Base-by-base conservation (phyloP, 1,140 invertebrate genomes). In the Holcopasites calliopsidis region DNA sequence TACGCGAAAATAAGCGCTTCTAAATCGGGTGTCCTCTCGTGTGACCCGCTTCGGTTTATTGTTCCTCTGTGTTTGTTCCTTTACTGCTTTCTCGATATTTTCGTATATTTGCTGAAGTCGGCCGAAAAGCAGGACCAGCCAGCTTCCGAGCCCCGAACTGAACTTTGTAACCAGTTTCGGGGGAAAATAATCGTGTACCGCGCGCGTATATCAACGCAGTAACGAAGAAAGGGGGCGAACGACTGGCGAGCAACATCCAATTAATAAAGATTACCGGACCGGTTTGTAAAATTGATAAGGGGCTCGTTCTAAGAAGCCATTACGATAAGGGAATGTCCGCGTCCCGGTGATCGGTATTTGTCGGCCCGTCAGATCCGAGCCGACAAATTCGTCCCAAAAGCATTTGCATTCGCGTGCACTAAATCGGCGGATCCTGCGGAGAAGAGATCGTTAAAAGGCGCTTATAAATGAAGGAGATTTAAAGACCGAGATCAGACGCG, bases 391-490 rank as follows among this genome's bases (percentile, higher is more conserved):
- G 82, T 76, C 55, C 60, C 70, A 58, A 13, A 62, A 65, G 65
- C 78, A 84, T 84, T 84, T 84, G 75, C 81, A 83, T 84, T 83
- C 78, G 82, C 77, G 82, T 79, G 78, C 82, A 77, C 78, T 70
- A 83, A 84, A 83, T 84, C 77, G 81, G 55, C 55, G 81, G 69
- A 71, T 83, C 77, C 72, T 72, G 77, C 58, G 13, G 65, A 61
- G 77, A 83, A 78, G 81, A 80, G 78, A 72, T 84, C 81, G 82
- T 84, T 84, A 84, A 80, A 79, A 80, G 81, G 81, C 78, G 77
- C 79, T 84, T 84, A 84, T 83, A 83, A 83, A 84, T 83, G 82
- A 84, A 79, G 78, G 77, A 83, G 82, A 84, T 84, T 84, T 83
- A 84, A 75, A 73, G 81, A 42, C 66, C 60, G 70, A 84, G 82